These are phyloP conservation scores for Gymnarchus niloticus DNA, from an alignment of 2,113 vertebrate genomes.

Conservation along the genomic window DNA sequence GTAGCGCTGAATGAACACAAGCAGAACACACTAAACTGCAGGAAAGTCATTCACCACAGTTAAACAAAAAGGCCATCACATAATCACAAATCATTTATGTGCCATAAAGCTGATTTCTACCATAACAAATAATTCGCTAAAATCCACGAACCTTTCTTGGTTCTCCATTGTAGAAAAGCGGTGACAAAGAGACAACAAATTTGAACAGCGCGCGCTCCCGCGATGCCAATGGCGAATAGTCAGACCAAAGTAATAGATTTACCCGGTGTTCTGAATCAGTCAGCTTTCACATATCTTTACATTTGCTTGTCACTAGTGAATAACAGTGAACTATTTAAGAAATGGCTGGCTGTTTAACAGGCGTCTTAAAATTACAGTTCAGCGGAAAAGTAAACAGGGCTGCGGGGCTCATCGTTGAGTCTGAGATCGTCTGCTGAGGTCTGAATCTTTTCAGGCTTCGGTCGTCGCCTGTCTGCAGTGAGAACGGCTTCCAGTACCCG, in stretches of 20 bases:
- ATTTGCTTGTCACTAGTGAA: background rate
- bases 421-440: no score
- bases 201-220: slow-evolving; percentile 47
- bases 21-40: background rate
- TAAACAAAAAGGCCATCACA: background rate
- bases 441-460: no score
- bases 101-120: background rate
- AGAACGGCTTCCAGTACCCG: no score
- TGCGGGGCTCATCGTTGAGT: no score
- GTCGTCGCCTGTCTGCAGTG: no score
- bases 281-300: background rate
- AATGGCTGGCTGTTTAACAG: background rate
- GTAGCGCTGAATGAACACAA: slow-evolving; percentile 21
- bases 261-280: background rate
- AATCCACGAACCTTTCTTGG: slow-evolving; percentile 32
- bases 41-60: background rate
- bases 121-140: background rate
- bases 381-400: no score
- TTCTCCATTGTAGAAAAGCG: slow-evolving; percentile 37
- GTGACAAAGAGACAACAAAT: slow-evolving; percentile 28
- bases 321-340: background rate
- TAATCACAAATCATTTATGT: background rate
- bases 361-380: background rate
- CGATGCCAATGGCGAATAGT: slow-evolving; percentile 20
- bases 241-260: background rate